Percentiles rank a stretch among this genome's conserved stretches.
Evolutionary conservation across 2,797 vertebrate species (phyloP).

Genomic region (Crenichthys baileyi): DNA sequence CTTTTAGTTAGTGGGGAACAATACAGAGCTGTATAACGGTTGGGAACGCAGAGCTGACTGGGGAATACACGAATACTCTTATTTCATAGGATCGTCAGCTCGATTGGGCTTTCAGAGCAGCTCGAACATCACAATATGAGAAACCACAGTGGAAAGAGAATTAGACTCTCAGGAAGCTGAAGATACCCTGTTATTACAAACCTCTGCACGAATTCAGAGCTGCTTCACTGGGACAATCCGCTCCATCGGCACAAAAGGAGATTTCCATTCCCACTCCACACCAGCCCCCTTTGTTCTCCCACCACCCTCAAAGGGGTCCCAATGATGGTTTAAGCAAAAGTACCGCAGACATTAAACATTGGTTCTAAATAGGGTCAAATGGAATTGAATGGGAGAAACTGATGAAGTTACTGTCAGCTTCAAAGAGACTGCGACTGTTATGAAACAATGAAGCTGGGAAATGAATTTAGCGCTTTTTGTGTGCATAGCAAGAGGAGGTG

Average conservation of each 20-base stretch:
- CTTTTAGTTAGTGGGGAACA: conserved; percentile 32
- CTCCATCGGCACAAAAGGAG: conserved; percentile 49
- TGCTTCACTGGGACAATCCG: conserved; percentile 48
- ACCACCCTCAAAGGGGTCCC: conserved; percentile 48
- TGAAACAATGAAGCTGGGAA: conserved; percentile 62
- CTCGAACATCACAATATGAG: conserved; percentile 53
- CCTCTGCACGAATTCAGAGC: conserved; percentile 46
- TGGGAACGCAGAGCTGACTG: conserved; percentile 20
- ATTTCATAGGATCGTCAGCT: conserved; percentile 37
- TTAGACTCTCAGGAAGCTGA: conserved; percentile 45
- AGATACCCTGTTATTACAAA: conserved; percentile 71
- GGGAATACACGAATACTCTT: conserved; percentile 12
- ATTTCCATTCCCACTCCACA: conserved; percentile 49
- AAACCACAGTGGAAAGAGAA: conserved; percentile 42
- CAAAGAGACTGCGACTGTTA: conserved; percentile 58
- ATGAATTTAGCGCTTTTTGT: conserved; percentile 56
- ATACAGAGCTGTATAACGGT: conserved; percentile 31
- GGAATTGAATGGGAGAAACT: conserved; percentile 48
- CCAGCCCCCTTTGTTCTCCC: conserved; percentile 28
- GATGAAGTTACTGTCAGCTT: conserved; percentile 49
- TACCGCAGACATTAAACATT: conserved; percentile 39
- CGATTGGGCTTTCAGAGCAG: conserved; percentile 27
- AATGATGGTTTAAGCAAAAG: conserved; percentile 56
- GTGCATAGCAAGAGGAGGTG: conserved; percentile 41
- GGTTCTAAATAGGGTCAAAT: conserved; percentile 38